A percentile compares a stretch with the other conserved stretches of the same genome.
These are phyloP conservation scores for Drosophila elegans DNA, from an alignment of 1,140 invertebrate species.

Conservation along the genomic window DNA sequence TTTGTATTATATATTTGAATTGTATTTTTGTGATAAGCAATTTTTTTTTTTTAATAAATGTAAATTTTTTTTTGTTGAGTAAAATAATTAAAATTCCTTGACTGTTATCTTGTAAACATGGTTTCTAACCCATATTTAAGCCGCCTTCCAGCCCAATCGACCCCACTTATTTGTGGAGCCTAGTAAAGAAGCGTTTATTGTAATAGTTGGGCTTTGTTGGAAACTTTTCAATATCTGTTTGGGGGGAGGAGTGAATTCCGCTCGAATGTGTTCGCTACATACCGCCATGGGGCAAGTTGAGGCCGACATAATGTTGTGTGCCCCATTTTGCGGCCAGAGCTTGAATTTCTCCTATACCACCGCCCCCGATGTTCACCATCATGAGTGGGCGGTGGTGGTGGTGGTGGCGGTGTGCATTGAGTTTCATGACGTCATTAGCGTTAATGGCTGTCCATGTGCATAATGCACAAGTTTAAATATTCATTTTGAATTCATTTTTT, in stretches of 20 bases:
- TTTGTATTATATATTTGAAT: too few species aligned
- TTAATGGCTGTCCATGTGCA: conserved; percentile 69
- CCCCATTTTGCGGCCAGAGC: conserved; percentile 31
- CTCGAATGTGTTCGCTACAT: conserved; percentile 5
- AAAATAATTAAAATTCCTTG: too few species aligned
- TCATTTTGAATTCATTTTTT: conserved; percentile 56
- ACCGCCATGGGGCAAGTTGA: conserved; percentile 13
- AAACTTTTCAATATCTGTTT: conserved; percentile 52
- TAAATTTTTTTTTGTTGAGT: too few species aligned
- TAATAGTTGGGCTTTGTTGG: neutral
- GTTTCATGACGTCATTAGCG: conserved; percentile 77
- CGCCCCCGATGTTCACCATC: neutral
- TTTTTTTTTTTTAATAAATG: too few species aligned
- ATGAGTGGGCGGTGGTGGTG: neutral
- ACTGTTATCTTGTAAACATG: too few species aligned
- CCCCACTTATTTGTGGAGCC: neutral
- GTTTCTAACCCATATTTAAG: neutral
- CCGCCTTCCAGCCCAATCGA: neutral
- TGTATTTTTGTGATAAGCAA: too few species aligned
- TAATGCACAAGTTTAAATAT: conserved; percentile 70
- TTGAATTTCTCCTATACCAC: neutral
- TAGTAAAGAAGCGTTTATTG: neutral
- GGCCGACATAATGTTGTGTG: conserved; percentile 18
- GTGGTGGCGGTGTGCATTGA: conserved; percentile 54
- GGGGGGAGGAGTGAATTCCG: conserved; percentile 4